phyloP scores from a whole-genome alignment of 2,888 invertebrate genomes.

The Drosophila putrida region DNA sequence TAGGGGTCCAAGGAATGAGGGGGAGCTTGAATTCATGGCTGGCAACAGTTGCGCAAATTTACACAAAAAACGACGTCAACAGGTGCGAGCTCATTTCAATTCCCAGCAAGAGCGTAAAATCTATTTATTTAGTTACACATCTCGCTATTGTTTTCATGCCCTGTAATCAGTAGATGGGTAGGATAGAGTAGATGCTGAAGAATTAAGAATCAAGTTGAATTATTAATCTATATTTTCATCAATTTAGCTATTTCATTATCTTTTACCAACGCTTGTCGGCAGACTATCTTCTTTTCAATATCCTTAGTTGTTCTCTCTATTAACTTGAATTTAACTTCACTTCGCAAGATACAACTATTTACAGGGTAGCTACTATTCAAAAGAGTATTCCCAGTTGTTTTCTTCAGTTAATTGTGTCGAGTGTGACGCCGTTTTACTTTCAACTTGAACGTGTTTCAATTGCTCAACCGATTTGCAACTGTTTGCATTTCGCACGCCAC shows the following conservation, averaged over 20 bases:
- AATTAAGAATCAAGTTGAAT: background rate
- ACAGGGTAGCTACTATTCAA: background rate
- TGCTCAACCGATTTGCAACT: conserved; percentile 50
- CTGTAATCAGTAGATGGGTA: background rate
- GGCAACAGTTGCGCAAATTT: conserved; percentile 74
- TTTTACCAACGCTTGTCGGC: background rate
- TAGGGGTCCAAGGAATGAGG: background rate
- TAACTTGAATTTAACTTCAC: no score
- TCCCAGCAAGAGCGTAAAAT: conserved; percentile 51
- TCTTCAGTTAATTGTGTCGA: conserved; percentile 36
- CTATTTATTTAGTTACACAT: conserved; percentile 71
- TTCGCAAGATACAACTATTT: background rate
- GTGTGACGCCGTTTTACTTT: conserved; percentile 40
- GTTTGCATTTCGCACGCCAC: conserved; percentile 37
- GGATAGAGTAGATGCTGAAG: background rate
- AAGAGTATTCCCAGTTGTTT: background rate
- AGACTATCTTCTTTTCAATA: no score
- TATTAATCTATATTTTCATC: background rate
- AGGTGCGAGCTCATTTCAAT: conserved; percentile 68
- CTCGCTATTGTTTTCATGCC: conserved; percentile 34
- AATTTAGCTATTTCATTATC: background rate
- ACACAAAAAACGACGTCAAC: conserved; percentile 63
- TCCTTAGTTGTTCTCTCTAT: no score
- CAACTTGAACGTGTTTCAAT: conserved; percentile 51
- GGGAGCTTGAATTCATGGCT: conserved; percentile 20